Conservation (phyloP, 2,113 vertebrate genomes). For the Corvus moneduloides region DNA sequence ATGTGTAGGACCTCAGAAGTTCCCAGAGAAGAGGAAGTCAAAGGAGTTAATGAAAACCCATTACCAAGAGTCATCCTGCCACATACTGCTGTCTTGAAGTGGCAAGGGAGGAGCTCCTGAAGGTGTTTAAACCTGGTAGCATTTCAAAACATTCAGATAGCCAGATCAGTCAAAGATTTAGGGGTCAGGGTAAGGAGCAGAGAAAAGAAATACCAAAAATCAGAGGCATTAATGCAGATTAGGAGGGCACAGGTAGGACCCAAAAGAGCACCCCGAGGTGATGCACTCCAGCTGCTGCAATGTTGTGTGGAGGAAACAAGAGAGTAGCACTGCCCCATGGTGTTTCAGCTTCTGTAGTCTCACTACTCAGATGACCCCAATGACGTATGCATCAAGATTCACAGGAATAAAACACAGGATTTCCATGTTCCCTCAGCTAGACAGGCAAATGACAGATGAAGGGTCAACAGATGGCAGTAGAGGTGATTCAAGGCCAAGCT, state of each 20-base stretch:
- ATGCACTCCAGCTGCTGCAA: neutral
- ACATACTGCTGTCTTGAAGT: neutral
- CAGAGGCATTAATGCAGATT: neutral
- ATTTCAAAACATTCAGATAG: neutral
- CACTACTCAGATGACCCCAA: neutral
- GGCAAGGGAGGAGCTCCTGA: neutral
- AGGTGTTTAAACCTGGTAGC: neutral
- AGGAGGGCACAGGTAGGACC: neutral
- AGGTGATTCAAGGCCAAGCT: neutral
- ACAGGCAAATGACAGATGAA: neutral
- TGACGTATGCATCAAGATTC: neutral
- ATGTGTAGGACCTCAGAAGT: slow-evolving; percentile 30
- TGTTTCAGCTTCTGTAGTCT: neutral
- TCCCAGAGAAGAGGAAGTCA: neutral
- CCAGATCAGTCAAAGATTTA: neutral
- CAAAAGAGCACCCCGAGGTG: neutral
- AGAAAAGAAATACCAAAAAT: neutral
- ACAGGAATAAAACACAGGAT: neutral
- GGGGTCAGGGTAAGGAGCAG: neutral
- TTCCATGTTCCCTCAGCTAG: neutral
- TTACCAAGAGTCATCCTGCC: neutral
- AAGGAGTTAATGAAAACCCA: neutral
- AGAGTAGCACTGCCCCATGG: neutral
- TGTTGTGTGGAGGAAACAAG: neutral
- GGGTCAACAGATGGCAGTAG: neutral